Conservation (phyloP, 2,113 vertebrate species). For the Trogon melanurus region DNA sequence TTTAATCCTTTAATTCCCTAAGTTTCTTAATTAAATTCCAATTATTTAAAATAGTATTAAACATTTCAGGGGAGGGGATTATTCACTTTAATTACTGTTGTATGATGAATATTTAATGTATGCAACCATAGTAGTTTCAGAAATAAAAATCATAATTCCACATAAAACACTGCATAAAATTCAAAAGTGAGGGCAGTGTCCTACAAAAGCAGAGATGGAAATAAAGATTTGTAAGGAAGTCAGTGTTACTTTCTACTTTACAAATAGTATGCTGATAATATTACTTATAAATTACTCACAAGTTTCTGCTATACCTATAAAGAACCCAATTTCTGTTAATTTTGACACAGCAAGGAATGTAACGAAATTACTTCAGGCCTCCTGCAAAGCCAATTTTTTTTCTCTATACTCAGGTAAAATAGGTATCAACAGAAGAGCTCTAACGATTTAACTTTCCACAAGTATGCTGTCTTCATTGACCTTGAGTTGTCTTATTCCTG, state of each 20-base stretch:
- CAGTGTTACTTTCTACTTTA: not conserved
- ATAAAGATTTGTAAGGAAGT: not conserved
- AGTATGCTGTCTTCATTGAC: not conserved
- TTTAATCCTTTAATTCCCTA: not conserved
- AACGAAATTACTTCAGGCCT: not conserved
- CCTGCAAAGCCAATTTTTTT: not conserved
- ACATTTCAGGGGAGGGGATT: not conserved
- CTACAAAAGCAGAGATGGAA: not conserved
- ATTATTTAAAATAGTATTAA: not conserved
- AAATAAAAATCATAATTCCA: not conserved
- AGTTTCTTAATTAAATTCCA: not conserved
- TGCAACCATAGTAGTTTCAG: not conserved
- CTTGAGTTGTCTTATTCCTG: not conserved
- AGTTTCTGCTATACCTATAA: not conserved
- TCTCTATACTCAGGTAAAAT: not conserved
- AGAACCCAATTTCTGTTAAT: not conserved
- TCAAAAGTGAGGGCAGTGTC: not conserved
- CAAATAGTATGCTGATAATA: not conserved
- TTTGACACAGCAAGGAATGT: not conserved
- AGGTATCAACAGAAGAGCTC: not conserved
- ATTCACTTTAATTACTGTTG: not conserved
- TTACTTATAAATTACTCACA: not conserved
- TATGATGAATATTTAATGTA: not conserved
- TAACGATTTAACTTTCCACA: not conserved
- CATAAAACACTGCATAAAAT: not conserved